phyloP scores from a whole-genome alignment of 2,888 invertebrate genomes.

The Heliconius charithonia region DNA sequence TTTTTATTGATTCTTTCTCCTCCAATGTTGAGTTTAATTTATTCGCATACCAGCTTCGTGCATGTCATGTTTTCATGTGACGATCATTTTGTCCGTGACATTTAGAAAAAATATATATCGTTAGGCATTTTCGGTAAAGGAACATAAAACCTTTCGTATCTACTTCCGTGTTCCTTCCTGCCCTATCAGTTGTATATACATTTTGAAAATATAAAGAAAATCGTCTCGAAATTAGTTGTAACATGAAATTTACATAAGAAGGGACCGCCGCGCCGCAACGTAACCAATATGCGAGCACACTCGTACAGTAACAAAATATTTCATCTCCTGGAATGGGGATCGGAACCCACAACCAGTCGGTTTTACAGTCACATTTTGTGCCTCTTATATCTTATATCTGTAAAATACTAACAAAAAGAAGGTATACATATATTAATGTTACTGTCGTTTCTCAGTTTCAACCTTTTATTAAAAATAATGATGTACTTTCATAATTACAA shows the following conservation, averaged over 20 bases:
- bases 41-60: slow-evolving; percentile 36
- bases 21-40: slow-evolving; percentile 34
- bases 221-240: not conserved
- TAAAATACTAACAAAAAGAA: not conserved
- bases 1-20: slow-evolving; percentile 30
- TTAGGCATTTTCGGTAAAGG: slow-evolving; percentile 32
- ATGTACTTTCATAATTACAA: not conserved
- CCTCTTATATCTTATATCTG: too few species aligned
- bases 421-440: not conserved
- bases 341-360: too few species aligned
- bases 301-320: too few species aligned
- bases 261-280: not conserved
- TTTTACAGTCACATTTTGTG: too few species aligned
- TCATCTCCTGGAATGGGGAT: too few species aligned
- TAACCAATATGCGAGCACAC: too few species aligned
- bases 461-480: not conserved
- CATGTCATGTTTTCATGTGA: slow-evolving; percentile 38
- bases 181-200: not conserved
- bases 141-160: slow-evolving; percentile 4
- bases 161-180: slow-evolving; percentile 42
- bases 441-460: not conserved
- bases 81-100: slow-evolving; percentile 40
- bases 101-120: slow-evolving; percentile 37
- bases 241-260: not conserved
- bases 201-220: not conserved